These are phyloP conservation scores for Centropristis striata DNA, from an alignment of 2,113 vertebrate species.

Conservation along the genomic window DNA sequence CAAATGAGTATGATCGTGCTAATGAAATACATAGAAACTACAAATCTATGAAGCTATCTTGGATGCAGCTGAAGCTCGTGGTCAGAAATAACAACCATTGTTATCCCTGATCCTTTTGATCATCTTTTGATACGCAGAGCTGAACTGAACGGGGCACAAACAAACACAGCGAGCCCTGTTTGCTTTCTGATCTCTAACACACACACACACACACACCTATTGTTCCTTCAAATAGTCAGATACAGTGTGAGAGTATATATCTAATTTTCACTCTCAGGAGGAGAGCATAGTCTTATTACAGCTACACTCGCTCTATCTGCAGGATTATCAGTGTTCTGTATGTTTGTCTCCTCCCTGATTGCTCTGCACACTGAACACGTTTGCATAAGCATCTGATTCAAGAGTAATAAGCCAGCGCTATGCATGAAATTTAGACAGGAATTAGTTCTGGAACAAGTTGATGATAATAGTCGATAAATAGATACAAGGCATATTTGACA, in stretches of 20 bases:
- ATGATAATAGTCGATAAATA: neutral
- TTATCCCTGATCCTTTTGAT: constrained; percentile 43
- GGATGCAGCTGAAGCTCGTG: constrained; percentile 14
- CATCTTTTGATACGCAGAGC: constrained; percentile 36
- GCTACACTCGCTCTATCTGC: neutral
- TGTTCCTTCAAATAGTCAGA: neutral
- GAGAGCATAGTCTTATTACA: neutral
- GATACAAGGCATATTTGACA: neutral
- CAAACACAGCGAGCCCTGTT: neutral
- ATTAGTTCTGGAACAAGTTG: neutral
- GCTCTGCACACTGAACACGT: neutral
- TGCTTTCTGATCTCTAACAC: constrained; percentile 11
- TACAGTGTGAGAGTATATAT: neutral
- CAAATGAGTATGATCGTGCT: constrained; percentile 18
- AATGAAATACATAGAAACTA: constrained; percentile 49
- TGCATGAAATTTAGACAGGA: neutral
- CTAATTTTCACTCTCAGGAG: constrained; percentile 1
- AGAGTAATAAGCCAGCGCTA: neutral
- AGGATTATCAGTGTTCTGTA: neutral
- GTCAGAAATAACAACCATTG: constrained; percentile 19
- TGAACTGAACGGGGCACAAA: constrained; percentile 28
- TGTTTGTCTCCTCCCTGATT: constrained; percentile 1
- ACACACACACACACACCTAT: neutral
- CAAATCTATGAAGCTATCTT: constrained; percentile 7
- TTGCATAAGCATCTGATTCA: neutral